Percentiles rank a stretch among this genome's conserved stretches.
These are phyloP conservation scores for Cladorhizidae sp. DNA, from an alignment of 37 sponge, comb jelly and placozoan species.

Conservation along the genomic window DNA sequence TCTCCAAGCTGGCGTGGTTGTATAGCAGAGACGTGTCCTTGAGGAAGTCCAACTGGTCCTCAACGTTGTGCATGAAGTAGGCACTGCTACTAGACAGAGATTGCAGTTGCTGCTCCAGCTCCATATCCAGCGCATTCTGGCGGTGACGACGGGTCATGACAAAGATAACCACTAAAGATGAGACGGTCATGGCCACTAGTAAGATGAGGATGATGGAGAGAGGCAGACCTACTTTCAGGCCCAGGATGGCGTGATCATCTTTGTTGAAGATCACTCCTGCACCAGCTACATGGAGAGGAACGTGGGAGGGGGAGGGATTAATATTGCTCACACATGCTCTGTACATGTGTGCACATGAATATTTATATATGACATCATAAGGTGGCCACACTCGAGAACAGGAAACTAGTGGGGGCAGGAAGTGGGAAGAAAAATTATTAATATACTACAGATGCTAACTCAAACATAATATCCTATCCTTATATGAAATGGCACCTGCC, in stretches of 20 bases:
- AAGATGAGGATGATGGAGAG: conserved; percentile 18
- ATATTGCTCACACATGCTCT: no score
- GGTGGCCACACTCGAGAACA: no score
- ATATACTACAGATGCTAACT: no score
- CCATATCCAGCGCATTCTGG: background rate
- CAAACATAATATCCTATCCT: no score
- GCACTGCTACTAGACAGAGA: background rate
- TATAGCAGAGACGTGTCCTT: conserved; percentile 26
- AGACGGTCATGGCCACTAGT: background rate
- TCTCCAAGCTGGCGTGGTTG: conserved; percentile 44
- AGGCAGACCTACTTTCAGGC: background rate
- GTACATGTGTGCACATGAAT: no score
- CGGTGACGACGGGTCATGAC: background rate
- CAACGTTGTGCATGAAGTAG: conserved; percentile 2
- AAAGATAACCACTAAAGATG: conserved; percentile 8
- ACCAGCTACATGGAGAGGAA: background rate
- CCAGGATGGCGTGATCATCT: background rate
- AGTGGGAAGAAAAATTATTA: no score
- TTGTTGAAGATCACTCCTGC: background rate
- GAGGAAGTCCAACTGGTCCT: conserved; percentile 11
- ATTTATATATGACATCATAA: no score
- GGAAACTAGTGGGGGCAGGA: no score
- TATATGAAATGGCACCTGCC: no score
- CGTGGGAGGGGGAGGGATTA: background rate
- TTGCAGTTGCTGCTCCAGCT: background rate